Base-by-base conservation (phyloP, 1,140 invertebrate genomes). In the Epicauta chinensis region DNA sequence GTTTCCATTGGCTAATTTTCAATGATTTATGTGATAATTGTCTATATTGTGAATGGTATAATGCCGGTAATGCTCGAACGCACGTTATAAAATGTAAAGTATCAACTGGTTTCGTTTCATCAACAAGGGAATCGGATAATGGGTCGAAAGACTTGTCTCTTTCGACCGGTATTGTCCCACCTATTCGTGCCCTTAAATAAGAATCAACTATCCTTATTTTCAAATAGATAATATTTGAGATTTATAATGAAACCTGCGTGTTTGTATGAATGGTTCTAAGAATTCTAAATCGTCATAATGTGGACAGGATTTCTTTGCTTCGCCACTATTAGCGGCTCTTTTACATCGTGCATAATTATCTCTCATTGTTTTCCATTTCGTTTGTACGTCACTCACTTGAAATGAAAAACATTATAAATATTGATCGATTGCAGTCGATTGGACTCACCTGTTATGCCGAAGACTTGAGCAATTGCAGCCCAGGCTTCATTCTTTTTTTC, bases 271-370 rank as follows among this genome's bases (percentile, higher is more conserved):
- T 3, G 47, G 35, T 29, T 55, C 49, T 16, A 58, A 34, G 36
- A 58, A 58, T 37, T 58, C 51, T 43, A 58, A 38, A 48, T 58
- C 56, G 10, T 58, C 56, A 12, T 51, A 55, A 44, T 48, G 55
- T 13, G 51, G 17, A 12, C 37, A 23, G 16, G 23, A 23, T 7
- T 23, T 23, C 7, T 7, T 23, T 5, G 23, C 23, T 23, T 23
- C 23, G 7, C 23, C 23, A 7, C 23, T 23, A 23, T 23, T 23
- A 5, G 23, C 23, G 7, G 23, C 23, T 23, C 23, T 23, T 23
- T 23, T 23, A 23, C 23, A 23, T 5, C 23, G 23, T 3, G 23
- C 23, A 7, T 23, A 23, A 23, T 23, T 23, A 23, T 58, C 52
- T 10, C 52, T 29, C 39, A 58, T 41, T 12, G 36, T 47, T 29